Conservation (phyloP, 2,113 vertebrate genomes). For the Solea senegalensis region DNA sequence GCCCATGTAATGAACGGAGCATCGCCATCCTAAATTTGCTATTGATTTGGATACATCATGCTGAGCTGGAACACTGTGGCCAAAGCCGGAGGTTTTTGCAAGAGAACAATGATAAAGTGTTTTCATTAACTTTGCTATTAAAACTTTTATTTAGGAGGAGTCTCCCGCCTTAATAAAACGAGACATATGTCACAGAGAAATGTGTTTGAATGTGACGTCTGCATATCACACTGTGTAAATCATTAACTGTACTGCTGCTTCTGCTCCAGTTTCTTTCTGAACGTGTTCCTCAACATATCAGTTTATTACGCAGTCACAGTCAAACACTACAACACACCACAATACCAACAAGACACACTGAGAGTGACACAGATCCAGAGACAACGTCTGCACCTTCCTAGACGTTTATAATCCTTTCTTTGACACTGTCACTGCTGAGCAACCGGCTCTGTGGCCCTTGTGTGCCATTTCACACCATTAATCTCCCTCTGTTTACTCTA, state of each 20-base stretch:
- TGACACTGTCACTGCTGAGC: conserved; percentile 37
- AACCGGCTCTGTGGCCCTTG: conserved; percentile 42
- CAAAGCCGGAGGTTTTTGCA: conserved; percentile 27
- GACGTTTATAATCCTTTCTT: conserved; percentile 64
- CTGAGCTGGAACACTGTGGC: conserved; percentile 31
- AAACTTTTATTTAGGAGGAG: not conserved
- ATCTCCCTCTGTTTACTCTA: conserved; percentile 75
- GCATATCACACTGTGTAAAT: conserved; percentile 24
- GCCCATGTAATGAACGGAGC: conserved; percentile 46
- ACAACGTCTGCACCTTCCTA: conserved; percentile 30
- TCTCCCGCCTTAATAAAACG: conserved; percentile 3
- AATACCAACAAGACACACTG: conserved; percentile 2
- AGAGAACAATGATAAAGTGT: conserved; percentile 40
- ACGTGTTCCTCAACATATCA: conserved; percentile 15
- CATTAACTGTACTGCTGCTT: conserved; percentile 6
- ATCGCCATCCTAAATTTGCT: conserved; percentile 51
- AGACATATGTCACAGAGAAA: not conserved
- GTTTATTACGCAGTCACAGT: conserved; percentile 15
- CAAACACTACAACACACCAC: not conserved
- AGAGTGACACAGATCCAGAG: not conserved
- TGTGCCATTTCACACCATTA: conserved; percentile 73
- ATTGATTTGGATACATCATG: conserved; percentile 55
- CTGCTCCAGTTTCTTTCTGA: not conserved
- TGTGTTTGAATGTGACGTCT: conserved; percentile 2
- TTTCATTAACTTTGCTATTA: conserved; percentile 43